These are phyloP conservation scores for Galendromus occidentalis DNA, from an alignment of 1,140 invertebrate genomes.

Conservation along the genomic window DNA sequence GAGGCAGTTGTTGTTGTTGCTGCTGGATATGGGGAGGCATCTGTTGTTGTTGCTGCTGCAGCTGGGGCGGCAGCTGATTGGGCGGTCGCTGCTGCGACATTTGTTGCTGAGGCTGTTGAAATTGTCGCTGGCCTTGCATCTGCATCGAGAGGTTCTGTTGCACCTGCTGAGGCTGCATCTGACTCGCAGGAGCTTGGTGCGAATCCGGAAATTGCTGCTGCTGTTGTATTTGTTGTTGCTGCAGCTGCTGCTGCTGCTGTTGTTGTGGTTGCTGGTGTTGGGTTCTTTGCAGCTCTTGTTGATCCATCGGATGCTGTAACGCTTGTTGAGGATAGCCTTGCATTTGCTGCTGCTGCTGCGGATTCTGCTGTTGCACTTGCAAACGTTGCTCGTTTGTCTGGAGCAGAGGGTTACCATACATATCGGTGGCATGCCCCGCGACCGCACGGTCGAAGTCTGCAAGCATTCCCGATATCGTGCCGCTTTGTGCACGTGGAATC, in stretches of 20 bases:
- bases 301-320: not conserved
- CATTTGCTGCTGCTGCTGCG: not conserved
- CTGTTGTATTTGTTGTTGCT: not conserved
- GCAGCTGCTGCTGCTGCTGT: not conserved
- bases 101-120: not conserved
- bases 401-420: slow-evolving; percentile 14
- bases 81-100: not conserved
- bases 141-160: not conserved
- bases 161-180: not conserved
- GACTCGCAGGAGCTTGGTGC: not conserved
- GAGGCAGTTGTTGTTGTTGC: slow-evolving; percentile 15
- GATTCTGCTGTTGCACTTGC: not conserved
- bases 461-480: slow-evolving; percentile 33
- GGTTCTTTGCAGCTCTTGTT: not conserved
- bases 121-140: not conserved
- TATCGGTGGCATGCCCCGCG: slow-evolving; percentile 13
- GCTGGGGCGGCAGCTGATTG: not conserved
- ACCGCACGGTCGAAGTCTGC: slow-evolving; percentile 32
- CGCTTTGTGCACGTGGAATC: slow-evolving; percentile 21
- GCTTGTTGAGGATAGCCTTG: not conserved
- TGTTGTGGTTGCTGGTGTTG: not conserved
- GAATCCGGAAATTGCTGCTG: not conserved
- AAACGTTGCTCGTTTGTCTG: not conserved
- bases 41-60: slow-evolving; percentile 1
- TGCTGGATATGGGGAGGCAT: slow-evolving; percentile 7